A percentile compares a stretch with the other conserved stretches of the same genome.
phyloP scores from a whole-genome alignment of 2,797 vertebrate species.

The Takifugu rubripes region DNA sequence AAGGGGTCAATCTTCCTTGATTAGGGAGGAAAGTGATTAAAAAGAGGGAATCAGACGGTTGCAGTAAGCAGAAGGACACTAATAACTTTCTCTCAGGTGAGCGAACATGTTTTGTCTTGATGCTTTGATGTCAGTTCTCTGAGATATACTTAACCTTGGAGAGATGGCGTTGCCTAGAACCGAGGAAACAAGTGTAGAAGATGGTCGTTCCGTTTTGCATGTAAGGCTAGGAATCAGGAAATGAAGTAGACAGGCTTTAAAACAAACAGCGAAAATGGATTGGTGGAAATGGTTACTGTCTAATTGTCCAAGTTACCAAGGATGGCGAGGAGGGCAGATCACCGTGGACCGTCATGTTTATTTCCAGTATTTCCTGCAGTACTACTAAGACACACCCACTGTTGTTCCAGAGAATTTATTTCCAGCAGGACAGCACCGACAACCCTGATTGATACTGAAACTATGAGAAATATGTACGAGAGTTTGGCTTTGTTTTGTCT shows the following conservation, averaged over 20 bases:
- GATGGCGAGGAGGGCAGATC: background rate
- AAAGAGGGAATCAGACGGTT: constrained; percentile 30
- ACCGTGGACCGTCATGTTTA: background rate
- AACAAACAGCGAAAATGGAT: constrained; percentile 13
- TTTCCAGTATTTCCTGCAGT: constrained; percentile 28
- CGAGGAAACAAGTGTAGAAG: background rate
- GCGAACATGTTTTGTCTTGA: constrained; percentile 32
- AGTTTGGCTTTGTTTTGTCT: background rate
- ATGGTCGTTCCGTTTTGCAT: constrained; percentile 10
- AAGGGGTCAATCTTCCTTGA: constrained; percentile 43
- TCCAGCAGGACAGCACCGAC: constrained; percentile 39
- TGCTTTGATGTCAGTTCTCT: constrained; percentile 4
- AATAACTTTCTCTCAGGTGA: constrained; percentile 66
- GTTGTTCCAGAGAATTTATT: constrained; percentile 37
- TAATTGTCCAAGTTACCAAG: constrained; percentile 1
- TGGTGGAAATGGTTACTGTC: background rate
- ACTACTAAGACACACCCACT: constrained; percentile 57
- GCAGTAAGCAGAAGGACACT: constrained; percentile 40
- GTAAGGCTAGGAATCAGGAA: constrained; percentile 52
- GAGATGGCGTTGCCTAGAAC: constrained; percentile 3
- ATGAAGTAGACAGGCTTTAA: constrained; percentile 25
- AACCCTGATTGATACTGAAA: constrained; percentile 39
- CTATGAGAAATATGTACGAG: constrained; percentile 26
- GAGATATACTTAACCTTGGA: constrained; percentile 15
- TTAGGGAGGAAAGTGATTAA: constrained; percentile 66